Percentiles rank a stretch among this genome's conserved stretches.
Evolutionary conservation across 2,113 vertebrate genomes (phyloP).

Genomic region (Epinephelus cyanopodus): DNA sequence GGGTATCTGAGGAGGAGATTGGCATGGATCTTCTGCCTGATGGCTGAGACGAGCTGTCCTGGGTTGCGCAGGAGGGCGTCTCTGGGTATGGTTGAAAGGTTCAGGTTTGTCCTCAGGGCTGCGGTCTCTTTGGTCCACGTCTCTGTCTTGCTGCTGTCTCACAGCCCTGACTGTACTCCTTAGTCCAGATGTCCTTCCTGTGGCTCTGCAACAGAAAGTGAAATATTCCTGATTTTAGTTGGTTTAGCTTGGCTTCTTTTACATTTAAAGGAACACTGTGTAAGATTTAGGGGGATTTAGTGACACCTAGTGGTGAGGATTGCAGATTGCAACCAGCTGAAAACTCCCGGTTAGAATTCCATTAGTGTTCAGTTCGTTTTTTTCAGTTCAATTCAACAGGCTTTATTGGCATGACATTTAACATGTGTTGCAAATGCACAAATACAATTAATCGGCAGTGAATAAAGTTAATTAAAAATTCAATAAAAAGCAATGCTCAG

Average conservation of each 20-base stretch:
- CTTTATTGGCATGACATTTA: too few species aligned
- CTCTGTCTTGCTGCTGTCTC: constrained; percentile 80
- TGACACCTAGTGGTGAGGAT: too few species aligned
- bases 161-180: constrained; percentile 83
- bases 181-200: constrained; percentile 83
- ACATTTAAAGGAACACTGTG: too few species aligned
- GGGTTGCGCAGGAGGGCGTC: constrained; percentile 33
- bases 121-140: constrained; percentile 77
- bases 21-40: constrained; percentile 65
- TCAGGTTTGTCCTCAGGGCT: constrained; percentile 75
- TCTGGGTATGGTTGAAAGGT: constrained; percentile 65
- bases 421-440: too few species aligned
- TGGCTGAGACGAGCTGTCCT: constrained; percentile 42
- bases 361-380: too few species aligned
- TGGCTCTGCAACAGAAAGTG: constrained; percentile 83
- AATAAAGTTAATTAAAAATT: too few species aligned
- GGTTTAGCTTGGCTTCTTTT: constrained; percentile 6
- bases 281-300: too few species aligned
- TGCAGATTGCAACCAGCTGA: too few species aligned
- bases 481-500: too few species aligned
- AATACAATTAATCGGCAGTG: too few species aligned
- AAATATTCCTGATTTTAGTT: constrained; percentile 33
- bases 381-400: too few species aligned
- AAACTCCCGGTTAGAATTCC: too few species aligned
- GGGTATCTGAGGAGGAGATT: constrained; percentile 40